Evolutionary conservation across 2,888 invertebrate species (phyloP).

Genomic region (Ophioninae sp.): DNA sequence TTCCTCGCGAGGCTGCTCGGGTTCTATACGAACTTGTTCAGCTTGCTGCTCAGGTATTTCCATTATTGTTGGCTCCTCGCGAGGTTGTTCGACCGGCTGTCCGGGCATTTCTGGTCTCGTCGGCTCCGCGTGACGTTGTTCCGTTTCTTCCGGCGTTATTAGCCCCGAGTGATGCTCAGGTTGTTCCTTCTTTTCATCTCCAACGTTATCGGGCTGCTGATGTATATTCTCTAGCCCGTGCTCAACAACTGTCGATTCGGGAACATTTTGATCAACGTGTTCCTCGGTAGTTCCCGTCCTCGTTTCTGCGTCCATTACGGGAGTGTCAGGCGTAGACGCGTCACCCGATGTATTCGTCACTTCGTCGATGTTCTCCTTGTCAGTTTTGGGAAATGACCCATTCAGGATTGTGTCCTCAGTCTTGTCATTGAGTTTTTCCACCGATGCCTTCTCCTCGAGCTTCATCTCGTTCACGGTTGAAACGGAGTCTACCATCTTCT

Average conservation of each 20-base stretch:
- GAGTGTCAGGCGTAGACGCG: not conserved
- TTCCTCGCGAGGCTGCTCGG: not conserved
- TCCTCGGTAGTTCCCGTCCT: not conserved
- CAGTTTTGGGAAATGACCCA: not conserved
- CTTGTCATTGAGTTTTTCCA: not conserved
- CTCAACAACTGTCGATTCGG: not conserved
- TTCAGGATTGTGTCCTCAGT: not conserved
- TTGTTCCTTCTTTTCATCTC: not conserved
- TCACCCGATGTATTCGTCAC: not conserved
- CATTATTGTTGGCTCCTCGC: not conserved
- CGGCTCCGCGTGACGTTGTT: not conserved
- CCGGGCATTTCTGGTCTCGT: not conserved
- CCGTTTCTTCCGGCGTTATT: not conserved
- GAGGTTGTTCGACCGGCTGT: not conserved
- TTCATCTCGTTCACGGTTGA: not conserved
- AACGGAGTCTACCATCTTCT: constrained; percentile 29
- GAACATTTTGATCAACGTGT: not conserved
- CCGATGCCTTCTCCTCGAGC: not conserved
- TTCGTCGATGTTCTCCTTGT: not conserved
- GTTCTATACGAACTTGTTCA: not conserved
- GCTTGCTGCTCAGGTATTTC: not conserved
- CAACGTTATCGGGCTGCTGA: not conserved
- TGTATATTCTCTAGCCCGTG: not conserved
- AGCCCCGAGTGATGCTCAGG: not conserved
- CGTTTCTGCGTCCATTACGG: not conserved